A percentile compares a stretch with the other conserved stretches of the same genome.
Evolutionary conservation across 2,113 vertebrate species (phyloP).

Genomic region (Zapornia atra): DNA sequence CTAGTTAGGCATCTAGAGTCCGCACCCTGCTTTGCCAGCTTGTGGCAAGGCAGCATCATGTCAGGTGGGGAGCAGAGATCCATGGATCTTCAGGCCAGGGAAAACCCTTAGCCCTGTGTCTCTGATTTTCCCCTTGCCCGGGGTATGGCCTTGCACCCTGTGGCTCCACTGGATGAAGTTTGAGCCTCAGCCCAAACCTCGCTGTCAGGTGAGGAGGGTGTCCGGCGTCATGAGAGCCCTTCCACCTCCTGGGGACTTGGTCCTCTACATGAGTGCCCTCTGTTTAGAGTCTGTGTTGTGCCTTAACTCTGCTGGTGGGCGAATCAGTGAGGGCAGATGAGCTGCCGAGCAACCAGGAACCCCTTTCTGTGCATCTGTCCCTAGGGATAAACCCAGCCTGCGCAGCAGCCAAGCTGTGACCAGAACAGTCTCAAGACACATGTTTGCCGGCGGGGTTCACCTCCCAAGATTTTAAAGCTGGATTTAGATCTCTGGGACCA

Average conservation of each 20-base stretch:
- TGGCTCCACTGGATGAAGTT: neutral
- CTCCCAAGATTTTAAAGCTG: neutral
- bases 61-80: neutral
- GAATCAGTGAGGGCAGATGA: neutral
- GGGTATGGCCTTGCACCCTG: neutral
- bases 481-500: neutral
- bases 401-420: neutral
- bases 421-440: neutral
- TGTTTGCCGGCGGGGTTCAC: neutral
- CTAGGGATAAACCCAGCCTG: neutral
- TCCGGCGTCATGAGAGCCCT: neutral
- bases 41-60: neutral
- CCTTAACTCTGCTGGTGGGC: constrained; percentile 31
- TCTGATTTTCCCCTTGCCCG: neutral
- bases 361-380: neutral
- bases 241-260: neutral
- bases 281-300: neutral
- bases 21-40: neutral
- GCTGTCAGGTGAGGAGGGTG: neutral
- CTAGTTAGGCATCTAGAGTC: neutral
- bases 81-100: neutral
- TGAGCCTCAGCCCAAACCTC: neutral
- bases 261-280: neutral
- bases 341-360: neutral
- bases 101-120: rapidly evolving